Evolutionary conservation across 2,113 vertebrate genomes (phyloP), one percentile per base, ranked within the genome.

Genomic region (Microcebus griseorufus): DNA sequence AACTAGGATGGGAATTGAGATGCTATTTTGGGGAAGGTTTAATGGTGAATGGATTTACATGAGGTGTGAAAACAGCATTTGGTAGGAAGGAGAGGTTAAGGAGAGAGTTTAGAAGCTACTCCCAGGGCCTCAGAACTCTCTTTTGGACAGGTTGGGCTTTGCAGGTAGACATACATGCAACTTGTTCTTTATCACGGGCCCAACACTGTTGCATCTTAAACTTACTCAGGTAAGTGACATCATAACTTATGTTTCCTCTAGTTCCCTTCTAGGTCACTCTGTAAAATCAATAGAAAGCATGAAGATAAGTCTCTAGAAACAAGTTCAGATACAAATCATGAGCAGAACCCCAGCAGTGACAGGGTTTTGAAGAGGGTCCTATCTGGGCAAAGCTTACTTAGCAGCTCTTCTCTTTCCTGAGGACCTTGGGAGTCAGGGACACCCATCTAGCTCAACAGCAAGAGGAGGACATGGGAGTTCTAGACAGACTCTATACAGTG

Each of bases 191-290:
- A 20, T 81, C 48, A 86, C 2, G 9, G 29, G 37, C 65, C 32
- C 37, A 45, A 1, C 10, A 48, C 20, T 23, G 39, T 76, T 67
- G 23, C 55, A 5, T 53, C 27, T 83, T 82, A 97, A 94, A 97
- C 88, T 95, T 76, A 73, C 55, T 93, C n/a, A 76, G 62, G 67
- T 79, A 93, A 96, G 88, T 97, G 90, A 84, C 91, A 90, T 97
- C 91, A 95, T 93, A 86, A 86, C 86, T 97, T 94, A 82, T 96
- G 79, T n/a, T 91, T 69, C 64, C 73, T 98, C 89, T 42, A 20
- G 14, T 51, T 82, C 25, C 37, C 48, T 73, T 70, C 67, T 20
- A 62, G 75, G 45, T 45, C 8, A 42, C n/a, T 91, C 81, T 62
- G 1, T 90, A 39, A 34, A 69, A 80, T 75, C 51, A 62, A 37